Conservation (phyloP, 2,888 invertebrate genomes). For the Empis livida region DNA sequence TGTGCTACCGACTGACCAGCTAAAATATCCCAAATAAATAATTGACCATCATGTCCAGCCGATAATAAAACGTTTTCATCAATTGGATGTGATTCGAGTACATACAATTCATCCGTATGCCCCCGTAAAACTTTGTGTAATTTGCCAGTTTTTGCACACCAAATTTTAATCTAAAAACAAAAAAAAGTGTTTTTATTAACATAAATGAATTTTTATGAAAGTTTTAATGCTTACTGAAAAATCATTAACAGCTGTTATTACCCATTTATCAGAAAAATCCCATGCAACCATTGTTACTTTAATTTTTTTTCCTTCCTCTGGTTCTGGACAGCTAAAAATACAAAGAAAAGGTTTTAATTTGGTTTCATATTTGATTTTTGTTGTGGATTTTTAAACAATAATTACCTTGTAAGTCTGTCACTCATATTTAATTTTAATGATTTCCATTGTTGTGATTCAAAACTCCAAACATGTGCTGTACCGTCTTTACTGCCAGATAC, state of each 20-base stretch:
- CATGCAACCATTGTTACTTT: slow-evolving; percentile 96
- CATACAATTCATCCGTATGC: slow-evolving; percentile 89
- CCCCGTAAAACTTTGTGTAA: slow-evolving; percentile 56
- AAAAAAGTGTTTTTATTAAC: not conserved
- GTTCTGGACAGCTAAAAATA: slow-evolving; percentile 28
- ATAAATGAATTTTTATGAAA: not conserved
- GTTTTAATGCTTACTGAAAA: slow-evolving; percentile 42
- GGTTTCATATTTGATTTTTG: too few relatives aligned
- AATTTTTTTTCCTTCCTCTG: slow-evolving; percentile 46
- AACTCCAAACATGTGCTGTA: slow-evolving; percentile 84
- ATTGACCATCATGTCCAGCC: slow-evolving; percentile 92
- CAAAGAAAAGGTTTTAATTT: not conserved
- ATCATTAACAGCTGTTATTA: slow-evolving; percentile 87
- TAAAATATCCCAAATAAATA: slow-evolving; percentile 72
- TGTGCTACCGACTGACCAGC: slow-evolving; percentile 46
- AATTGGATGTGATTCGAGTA: slow-evolving; percentile 82
- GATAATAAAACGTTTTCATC: slow-evolving; percentile 74
- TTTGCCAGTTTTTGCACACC: slow-evolving; percentile 58
- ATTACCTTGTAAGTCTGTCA: slow-evolving; percentile 44
- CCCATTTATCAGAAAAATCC: slow-evolving; percentile 77
- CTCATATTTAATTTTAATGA: slow-evolving; percentile 60
- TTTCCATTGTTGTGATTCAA: slow-evolving; percentile 82
- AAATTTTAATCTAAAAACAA: slow-evolving; percentile 46
- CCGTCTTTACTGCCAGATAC: slow-evolving; percentile 95
- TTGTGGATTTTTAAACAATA: not conserved